A percentile compares a stretch with the other conserved stretches of the same genome.
Evolutionary conservation across 1,140 invertebrate species (phyloP).

Genomic region (Neelides sp.): DNA sequence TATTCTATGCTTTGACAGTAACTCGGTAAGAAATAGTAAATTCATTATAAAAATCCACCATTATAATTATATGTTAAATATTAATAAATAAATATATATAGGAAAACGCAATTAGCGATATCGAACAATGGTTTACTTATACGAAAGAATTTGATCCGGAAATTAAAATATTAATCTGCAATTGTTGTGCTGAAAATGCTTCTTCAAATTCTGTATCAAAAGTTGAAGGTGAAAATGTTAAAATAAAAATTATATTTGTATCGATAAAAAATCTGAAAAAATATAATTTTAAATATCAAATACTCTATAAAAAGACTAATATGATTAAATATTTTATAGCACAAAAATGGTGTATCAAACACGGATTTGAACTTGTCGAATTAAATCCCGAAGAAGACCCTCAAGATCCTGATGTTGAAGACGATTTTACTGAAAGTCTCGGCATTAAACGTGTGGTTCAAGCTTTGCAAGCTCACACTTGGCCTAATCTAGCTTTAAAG

Average conservation of each 20-base stretch:
- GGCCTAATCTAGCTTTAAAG: constrained; percentile 61
- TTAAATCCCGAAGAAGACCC: constrained; percentile 44
- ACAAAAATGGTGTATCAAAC: constrained; percentile 49
- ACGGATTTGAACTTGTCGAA: constrained; percentile 61
- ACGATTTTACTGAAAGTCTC: constrained; percentile 50
- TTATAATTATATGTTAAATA: constrained; percentile 16
- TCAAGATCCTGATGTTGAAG: constrained; percentile 43
- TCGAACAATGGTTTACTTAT: constrained; percentile 40
- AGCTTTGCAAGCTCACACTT: constrained; percentile 59
- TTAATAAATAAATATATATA: constrained; percentile 30
- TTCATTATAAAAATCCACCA: constrained; percentile 7
- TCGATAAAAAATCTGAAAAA: background rate
- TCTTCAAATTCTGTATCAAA: constrained; percentile 12
- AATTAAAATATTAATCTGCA: constrained; percentile 43
- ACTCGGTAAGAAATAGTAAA: constrained; percentile 36
- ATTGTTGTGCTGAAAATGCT: constrained; percentile 34
- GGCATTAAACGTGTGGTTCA: constrained; percentile 60
- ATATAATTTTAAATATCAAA: background rate
- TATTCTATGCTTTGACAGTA: constrained; percentile 45
- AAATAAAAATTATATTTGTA: background rate
- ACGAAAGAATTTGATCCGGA: constrained; percentile 41
- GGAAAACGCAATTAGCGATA: constrained; percentile 39
- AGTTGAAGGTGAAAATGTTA: constrained; percentile 23
- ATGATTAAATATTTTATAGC: constrained; percentile 32
- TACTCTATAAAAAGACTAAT: background rate